Evolutionary conservation across 2,113 vertebrate species (phyloP).

Genomic region (Columba livia): DNA sequence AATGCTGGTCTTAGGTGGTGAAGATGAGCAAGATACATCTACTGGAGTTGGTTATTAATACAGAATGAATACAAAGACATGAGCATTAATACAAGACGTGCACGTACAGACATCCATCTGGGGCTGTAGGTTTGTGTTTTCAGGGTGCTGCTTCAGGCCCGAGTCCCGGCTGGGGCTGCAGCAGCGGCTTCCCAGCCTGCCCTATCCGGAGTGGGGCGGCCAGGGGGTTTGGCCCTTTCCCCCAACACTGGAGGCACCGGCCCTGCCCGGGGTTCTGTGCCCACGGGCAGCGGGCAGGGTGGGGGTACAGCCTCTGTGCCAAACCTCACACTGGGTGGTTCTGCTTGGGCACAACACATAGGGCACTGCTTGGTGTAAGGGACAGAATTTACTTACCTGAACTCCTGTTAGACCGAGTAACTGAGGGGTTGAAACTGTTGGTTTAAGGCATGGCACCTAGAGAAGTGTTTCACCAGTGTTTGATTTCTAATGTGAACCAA

Average conservation of each 20-base stretch:
- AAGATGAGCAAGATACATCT: background rate
- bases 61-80: background rate
- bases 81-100: background rate
- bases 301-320: too few relatives aligned
- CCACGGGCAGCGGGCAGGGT: too few relatives aligned
- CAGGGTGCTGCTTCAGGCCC: background rate
- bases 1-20: background rate
- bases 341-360: background rate
- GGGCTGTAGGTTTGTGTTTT: background rate
- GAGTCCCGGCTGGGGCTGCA: background rate
- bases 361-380: background rate
- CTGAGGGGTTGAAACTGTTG: background rate
- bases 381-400: background rate
- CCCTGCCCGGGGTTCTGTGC: too few relatives aligned
- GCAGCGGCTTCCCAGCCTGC: background rate
- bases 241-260: background rate
- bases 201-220: background rate
- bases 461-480: background rate
- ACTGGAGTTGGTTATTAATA: background rate
- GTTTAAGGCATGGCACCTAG: background rate
- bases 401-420: background rate
- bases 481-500: background rate
- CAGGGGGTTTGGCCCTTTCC: background rate
- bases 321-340: too few relatives aligned
- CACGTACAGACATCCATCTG: fast-evolving